These are phyloP conservation scores for Strigamia crassipes DNA, from an alignment of 2,888 invertebrate genomes.

Conservation along the genomic window DNA sequence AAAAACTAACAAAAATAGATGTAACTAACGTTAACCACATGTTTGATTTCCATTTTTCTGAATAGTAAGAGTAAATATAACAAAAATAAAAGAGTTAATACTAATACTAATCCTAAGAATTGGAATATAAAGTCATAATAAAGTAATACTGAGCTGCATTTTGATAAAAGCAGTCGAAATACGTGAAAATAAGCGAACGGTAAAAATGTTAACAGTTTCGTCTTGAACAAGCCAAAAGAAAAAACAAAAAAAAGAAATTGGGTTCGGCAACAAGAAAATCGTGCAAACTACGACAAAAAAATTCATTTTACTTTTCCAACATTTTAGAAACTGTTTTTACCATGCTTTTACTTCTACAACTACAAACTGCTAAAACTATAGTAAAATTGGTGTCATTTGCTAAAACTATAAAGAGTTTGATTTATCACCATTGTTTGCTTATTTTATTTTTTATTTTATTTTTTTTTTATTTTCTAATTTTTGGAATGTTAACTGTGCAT, in stretches of 20 bases:
- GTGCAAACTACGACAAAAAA: not conserved
- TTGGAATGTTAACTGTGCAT: slow-evolving; percentile 1
- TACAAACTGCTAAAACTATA: slow-evolving; percentile 6
- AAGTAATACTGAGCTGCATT: slow-evolving; percentile 6
- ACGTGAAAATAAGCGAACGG: not conserved
- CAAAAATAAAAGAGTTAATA: not conserved
- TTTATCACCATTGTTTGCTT: not conserved
- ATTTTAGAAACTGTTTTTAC: slow-evolving; percentile 10
- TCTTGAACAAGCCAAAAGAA: not conserved
- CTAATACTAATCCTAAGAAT: not conserved
- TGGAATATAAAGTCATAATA: not conserved
- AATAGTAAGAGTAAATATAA: not conserved
- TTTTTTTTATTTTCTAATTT: not conserved
- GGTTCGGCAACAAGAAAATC: not conserved
- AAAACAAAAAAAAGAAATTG: not conserved
- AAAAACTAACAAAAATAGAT: too few species aligned
- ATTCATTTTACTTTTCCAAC: slow-evolving; percentile 3
- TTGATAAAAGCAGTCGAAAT: not conserved
- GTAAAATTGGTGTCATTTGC: not conserved
- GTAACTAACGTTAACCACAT: too few species aligned
- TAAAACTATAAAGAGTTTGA: slow-evolving; percentile 10
- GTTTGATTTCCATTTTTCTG: too few species aligned
- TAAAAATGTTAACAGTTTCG: slow-evolving; percentile 10
- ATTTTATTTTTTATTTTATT: not conserved
- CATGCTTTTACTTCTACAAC: slow-evolving; percentile 10